phyloP scores from a whole-genome alignment of 2,113 vertebrate species.

The Oryzias woworae region DNA sequence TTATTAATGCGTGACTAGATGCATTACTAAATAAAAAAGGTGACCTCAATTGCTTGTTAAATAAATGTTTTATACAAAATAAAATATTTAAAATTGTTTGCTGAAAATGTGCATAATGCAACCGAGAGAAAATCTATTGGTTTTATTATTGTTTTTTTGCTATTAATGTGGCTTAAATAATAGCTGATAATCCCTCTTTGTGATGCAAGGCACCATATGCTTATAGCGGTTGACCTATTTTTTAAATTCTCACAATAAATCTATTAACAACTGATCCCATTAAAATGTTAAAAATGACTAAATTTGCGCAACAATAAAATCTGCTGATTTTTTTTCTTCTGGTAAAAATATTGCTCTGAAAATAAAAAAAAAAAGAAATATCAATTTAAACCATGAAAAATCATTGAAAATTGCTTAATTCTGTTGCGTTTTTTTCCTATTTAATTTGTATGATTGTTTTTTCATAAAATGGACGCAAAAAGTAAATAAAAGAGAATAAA shows the following conservation, averaged over 20 bases:
- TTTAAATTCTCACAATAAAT: conserved; percentile 21
- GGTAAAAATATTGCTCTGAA: too few relatives aligned
- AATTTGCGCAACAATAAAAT: neutral
- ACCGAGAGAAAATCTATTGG: conserved; percentile 1
- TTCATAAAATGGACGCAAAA: neutral
- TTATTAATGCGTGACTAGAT: too few relatives aligned
- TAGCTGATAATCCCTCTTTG: conserved; percentile 27
- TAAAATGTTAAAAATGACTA: neutral
- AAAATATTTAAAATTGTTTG: too few relatives aligned
- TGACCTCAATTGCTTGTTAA: too few relatives aligned
- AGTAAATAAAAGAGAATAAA: neutral
- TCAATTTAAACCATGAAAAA: too few relatives aligned
- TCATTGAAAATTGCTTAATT: too few relatives aligned
- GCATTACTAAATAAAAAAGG: neutral
- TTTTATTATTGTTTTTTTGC: neutral
- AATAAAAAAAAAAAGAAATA: too few relatives aligned
- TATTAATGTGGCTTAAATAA: conserved; percentile 46
- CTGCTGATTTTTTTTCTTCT: too few relatives aligned
- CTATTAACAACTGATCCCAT: neutral
- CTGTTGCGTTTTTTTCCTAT: too few relatives aligned
- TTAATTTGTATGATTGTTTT: too few relatives aligned
- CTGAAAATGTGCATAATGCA: conserved; percentile 7
- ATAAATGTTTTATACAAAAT: too few relatives aligned
- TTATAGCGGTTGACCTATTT: conserved; percentile 44
- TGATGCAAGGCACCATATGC: conserved; percentile 43